Conservation (phyloP, 2,888 invertebrate species). For the Sminthurides aquaticus region DNA sequence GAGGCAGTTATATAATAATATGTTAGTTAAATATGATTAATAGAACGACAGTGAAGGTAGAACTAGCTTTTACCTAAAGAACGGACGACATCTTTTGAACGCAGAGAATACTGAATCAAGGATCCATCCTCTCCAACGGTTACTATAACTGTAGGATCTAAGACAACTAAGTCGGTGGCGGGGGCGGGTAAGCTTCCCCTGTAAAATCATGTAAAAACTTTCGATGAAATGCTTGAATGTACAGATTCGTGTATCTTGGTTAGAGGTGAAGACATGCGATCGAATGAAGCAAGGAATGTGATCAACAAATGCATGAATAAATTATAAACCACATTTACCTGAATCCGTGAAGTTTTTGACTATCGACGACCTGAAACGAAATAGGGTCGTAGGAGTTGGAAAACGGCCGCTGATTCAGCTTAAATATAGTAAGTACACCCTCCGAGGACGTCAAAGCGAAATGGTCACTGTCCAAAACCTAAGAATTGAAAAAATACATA, state of each 20-base stretch:
- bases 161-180: conserved; percentile 30
- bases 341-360: background rate
- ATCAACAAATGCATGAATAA: too few species aligned
- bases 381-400: conserved; percentile 2
- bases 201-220: too few species aligned
- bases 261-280: too few species aligned
- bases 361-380: conserved; percentile 13
- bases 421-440: conserved; percentile 18
- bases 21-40: too few species aligned
- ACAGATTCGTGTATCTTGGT: too few species aligned
- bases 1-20: too few species aligned
- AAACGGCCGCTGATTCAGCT: conserved; percentile 5
- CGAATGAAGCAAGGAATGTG: too few species aligned
- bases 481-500: too few species aligned
- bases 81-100: conserved; percentile 19
- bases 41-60: background rate
- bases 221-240: too few species aligned
- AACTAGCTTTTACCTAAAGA: conserved; percentile 21
- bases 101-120: conserved; percentile 28
- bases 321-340: too few species aligned
- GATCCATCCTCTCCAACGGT: conserved; percentile 41
- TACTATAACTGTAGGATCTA: conserved; percentile 26
- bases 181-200: conserved; percentile 15
- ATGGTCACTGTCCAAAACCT: conserved; percentile 15
- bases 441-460: conserved; percentile 26